Percentiles rank a stretch among this genome's conserved stretches.
Conservation (phyloP, 2,888 invertebrate species). For the Odontomyia ornata region DNA sequence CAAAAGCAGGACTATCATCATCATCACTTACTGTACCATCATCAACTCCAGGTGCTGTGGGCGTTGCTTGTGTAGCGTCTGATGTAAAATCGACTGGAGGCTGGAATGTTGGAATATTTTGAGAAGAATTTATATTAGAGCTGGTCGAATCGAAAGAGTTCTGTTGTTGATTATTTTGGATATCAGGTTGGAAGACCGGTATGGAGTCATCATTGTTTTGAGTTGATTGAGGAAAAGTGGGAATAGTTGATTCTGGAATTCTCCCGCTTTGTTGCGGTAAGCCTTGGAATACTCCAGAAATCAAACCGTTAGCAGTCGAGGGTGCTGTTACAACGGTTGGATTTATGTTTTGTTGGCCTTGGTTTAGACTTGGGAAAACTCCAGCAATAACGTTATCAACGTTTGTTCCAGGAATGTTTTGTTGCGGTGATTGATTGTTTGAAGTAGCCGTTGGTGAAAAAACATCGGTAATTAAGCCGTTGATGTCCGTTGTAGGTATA, state of each 20-base stretch:
- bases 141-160: neutral
- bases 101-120: slow-evolving; percentile 6
- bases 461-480: neutral
- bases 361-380: neutral
- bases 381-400: slow-evolving; percentile 13
- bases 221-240: neutral
- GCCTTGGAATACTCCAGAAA: slow-evolving; percentile 27
- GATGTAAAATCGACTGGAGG: neutral
- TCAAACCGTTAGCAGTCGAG: neutral
- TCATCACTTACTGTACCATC: neutral
- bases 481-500: neutral
- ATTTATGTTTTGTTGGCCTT: neutral
- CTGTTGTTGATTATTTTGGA: neutral
- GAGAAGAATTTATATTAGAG: neutral
- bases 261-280: neutral
- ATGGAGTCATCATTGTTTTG: neutral
- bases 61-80: neutral
- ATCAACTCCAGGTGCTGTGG: neutral
- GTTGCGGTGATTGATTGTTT: neutral
- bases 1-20: slow-evolving; percentile 6
- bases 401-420: neutral
- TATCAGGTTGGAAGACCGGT: slow-evolving; percentile 26
- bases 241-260: neutral
- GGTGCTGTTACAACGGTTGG: neutral
- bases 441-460: neutral